These are phyloP conservation scores for Cebidichthys violaceus DNA, from an alignment of 2,113 vertebrate species.

Conservation along the genomic window DNA sequence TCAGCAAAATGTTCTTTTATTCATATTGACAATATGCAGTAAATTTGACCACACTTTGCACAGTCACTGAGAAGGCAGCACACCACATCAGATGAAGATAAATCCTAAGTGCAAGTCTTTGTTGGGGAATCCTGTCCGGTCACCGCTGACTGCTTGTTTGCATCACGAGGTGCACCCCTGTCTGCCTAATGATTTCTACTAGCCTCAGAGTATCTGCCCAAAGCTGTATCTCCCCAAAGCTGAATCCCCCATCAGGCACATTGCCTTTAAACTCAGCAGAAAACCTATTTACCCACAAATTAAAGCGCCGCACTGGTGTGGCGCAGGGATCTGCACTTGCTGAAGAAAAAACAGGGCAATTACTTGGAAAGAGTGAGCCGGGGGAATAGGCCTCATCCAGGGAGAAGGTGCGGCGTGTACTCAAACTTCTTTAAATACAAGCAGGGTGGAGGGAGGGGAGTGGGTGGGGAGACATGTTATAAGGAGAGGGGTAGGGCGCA, in stretches of 20 bases:
- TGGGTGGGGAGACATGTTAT: constrained; percentile 4
- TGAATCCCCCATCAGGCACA: constrained; percentile 63
- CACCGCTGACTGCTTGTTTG: constrained; percentile 61
- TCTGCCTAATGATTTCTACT: constrained; percentile 64
- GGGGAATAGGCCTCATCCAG: constrained; percentile 70
- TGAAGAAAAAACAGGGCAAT: constrained; percentile 77
- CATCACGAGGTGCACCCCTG: constrained; percentile 36
- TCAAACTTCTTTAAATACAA: constrained; percentile 63
- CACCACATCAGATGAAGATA: constrained; percentile 12
- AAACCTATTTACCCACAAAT: constrained; percentile 80
- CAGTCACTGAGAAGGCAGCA: constrained; percentile 9
- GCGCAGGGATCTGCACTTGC: constrained; percentile 57
- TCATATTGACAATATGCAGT: neutral
- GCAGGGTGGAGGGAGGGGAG: neutral
- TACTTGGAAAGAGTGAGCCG: constrained; percentile 73
- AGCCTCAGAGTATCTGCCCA: constrained; percentile 54
- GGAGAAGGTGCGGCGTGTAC: constrained; percentile 64
- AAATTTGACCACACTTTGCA: constrained; percentile 1
- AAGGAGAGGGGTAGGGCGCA: constrained; percentile 27
- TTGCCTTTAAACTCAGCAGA: constrained; percentile 81
- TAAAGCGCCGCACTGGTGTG: constrained; percentile 67
- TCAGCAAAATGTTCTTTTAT: neutral
- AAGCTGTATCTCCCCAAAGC: constrained; percentile 65
- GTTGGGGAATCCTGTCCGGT: constrained; percentile 44
- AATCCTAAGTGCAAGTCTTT: constrained; percentile 8